Percentiles rank a stretch among this genome's conserved stretches.
These are phyloP conservation scores for Conchocele bisecta DNA, from an alignment of 2,888 invertebrate species.

Conservation along the genomic window DNA sequence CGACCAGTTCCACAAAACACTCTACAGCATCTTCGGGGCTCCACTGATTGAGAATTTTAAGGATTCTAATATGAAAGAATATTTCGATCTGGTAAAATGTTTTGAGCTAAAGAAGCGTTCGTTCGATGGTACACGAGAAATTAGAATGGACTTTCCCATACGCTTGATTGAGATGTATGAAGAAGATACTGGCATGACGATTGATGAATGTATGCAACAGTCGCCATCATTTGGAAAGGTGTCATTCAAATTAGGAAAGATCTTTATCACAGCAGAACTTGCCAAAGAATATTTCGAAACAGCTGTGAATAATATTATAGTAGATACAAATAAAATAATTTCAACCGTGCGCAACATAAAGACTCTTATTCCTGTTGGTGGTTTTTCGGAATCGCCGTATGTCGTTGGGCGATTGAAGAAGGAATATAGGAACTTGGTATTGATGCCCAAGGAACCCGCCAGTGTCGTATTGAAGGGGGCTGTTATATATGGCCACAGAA, in stretches of 20 bases:
- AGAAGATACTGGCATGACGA: neutral
- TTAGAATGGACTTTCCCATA: conserved; percentile 30
- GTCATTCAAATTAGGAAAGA: conserved; percentile 33
- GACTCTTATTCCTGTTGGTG: conserved; percentile 21
- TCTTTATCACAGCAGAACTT: conserved; percentile 5
- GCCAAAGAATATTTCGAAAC: conserved; percentile 26
- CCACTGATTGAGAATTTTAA: conserved; percentile 20
- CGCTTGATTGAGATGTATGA: conserved; percentile 17
- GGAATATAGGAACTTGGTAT: conserved; percentile 3
- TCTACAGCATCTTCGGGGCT: conserved; percentile 19
- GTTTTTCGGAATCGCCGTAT: conserved; percentile 34
- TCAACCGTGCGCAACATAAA: conserved; percentile 3
- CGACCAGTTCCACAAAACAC: conserved; percentile 16
- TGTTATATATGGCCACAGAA: conserved; percentile 42
- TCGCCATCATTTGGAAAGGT: conserved; percentile 10
- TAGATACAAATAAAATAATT: neutral
- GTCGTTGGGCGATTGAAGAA: conserved; percentile 6
- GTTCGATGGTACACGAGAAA: conserved; percentile 28
- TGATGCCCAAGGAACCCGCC: conserved; percentile 38
- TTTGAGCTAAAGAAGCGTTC: conserved; percentile 43
- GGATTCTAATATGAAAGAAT: conserved; percentile 19
- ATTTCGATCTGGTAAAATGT: conserved; percentile 35
- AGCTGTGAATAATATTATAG: conserved; percentile 8
- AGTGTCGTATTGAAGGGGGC: conserved; percentile 51
- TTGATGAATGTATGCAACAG: conserved; percentile 6